A percentile compares a stretch with the other conserved stretches of the same genome.
phyloP scores from a whole-genome alignment of 2,797 vertebrate species.

The Sandelia bainsii region DNA sequence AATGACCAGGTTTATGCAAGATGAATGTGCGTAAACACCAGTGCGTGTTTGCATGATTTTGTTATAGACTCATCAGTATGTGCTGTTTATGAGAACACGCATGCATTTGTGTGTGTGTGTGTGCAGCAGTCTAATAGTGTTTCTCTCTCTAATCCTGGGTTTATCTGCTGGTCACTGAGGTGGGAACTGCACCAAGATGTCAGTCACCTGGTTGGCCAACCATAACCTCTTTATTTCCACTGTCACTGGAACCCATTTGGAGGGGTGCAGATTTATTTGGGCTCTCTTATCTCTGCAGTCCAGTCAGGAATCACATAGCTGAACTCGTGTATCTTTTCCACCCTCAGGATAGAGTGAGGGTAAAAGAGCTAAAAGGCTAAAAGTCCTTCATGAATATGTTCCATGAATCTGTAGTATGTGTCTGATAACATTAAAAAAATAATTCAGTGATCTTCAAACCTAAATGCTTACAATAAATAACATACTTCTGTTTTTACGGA shows the following conservation, averaged over 20 bases:
- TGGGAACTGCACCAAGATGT: slow-evolving; percentile 78
- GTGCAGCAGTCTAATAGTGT: slow-evolving; percentile 64
- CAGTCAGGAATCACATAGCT: slow-evolving; percentile 84
- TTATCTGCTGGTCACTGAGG: slow-evolving; percentile 79
- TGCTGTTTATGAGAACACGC: slow-evolving; percentile 6
- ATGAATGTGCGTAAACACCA: not conserved
- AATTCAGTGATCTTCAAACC: slow-evolving; percentile 32
- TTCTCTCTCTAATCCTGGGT: slow-evolving; percentile 77
- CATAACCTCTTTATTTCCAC: slow-evolving; percentile 85
- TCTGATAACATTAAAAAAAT: slow-evolving; percentile 54
- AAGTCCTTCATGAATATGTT: slow-evolving; percentile 71
- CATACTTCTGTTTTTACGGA: slow-evolving; percentile 32
- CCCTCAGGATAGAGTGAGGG: slow-evolving; percentile 66
- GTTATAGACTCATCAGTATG: not conserved
- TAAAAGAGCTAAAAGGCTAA: slow-evolving; percentile 64
- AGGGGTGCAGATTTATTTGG: slow-evolving; percentile 84
- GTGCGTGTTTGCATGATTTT: slow-evolving; percentile 7
- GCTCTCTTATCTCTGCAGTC: slow-evolving; percentile 84
- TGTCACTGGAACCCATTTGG: slow-evolving; percentile 87
- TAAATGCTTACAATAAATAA: slow-evolving; percentile 57
- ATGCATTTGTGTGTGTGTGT: slow-evolving; percentile 8
- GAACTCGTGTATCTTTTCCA: slow-evolving; percentile 78
- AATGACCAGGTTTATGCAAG: slow-evolving; percentile 3
- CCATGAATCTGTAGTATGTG: slow-evolving; percentile 57
- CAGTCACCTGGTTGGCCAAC: slow-evolving; percentile 83